These are phyloP conservation scores for Oscheius sp. DNA, from an alignment of 2,888 invertebrate genomes.

Conservation along the genomic window DNA sequence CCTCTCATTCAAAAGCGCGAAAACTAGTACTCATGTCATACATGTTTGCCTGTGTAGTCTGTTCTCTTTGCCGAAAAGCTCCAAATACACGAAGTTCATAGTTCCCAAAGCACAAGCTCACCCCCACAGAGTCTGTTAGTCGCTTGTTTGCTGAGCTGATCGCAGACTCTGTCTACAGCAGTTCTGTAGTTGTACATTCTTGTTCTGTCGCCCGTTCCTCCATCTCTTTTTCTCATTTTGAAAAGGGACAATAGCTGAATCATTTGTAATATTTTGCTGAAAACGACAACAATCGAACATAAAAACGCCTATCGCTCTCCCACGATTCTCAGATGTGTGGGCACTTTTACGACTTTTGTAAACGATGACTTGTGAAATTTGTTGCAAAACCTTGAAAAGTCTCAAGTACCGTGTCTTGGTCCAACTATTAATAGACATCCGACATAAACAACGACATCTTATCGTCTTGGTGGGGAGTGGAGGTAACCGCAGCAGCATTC, in stretches of 20 bases:
- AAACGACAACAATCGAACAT: too few relatives aligned
- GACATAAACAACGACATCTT: conserved; percentile 24
- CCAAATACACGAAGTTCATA: conserved; percentile 13
- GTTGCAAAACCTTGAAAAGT: not conserved
- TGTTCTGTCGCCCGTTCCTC: not conserved
- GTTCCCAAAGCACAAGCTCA: conserved; percentile 11
- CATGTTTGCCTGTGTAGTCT: conserved; percentile 30
- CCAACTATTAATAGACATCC: too few relatives aligned
- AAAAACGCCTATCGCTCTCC: too few relatives aligned
- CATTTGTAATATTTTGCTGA: too few relatives aligned
- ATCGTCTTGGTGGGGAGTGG: conserved; percentile 1
- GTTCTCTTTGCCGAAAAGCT: conserved; percentile 17
- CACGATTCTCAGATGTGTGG: too few relatives aligned
- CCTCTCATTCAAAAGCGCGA: not conserved
- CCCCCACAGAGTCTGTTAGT: too few relatives aligned
- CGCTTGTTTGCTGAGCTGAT: conserved; percentile 28
- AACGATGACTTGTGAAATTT: conserved; percentile 1
- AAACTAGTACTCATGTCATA: conserved; percentile 12
- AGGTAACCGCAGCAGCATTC: conserved; percentile 1
- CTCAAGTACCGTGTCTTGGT: not conserved
- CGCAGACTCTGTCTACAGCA: conserved; percentile 10
- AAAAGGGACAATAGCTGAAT: not conserved
- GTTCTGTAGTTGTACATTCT: not conserved
- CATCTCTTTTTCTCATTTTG: conserved; percentile 7
- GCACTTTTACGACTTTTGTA: too few relatives aligned